Base-by-base conservation (phyloP, 2,797 vertebrate species). In the Schizopygopsis malacanthus region DNA sequence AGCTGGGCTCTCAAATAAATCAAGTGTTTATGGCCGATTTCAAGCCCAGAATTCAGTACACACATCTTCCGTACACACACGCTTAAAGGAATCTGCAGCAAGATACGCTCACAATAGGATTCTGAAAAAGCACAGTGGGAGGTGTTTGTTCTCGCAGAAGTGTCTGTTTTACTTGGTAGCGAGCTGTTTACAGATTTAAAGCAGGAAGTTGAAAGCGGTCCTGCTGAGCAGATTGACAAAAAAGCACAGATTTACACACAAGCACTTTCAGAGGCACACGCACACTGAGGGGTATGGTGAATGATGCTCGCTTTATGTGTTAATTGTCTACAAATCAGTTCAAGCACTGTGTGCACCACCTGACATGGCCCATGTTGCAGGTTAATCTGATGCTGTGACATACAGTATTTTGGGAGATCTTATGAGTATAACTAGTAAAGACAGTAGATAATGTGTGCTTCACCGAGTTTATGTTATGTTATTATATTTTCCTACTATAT, bases 141-240 rank as follows among this genome's bases (percentile, higher is more conserved):
- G 87, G 83, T 80, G 65, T 85, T 79, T 70, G 84, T 82, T 87
- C 76, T 83, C 85, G n/a, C 33, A 8, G 15, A 4, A 85, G 81
- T 10, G 25, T 6, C 6, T 75, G 50, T 67, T 82, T 84, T 81
- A 76, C 72, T 20, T n/a, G 28, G 72, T 63, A 87, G 72, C 6
- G 85, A 83, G 84, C 79, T 88, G 84, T 85, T 87, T 79, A 41
- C 33, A 43, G 72, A 54, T 87, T 81, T 63, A 88, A 78, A 85
- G 82, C 73, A 47, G 79, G 78, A n/a, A 70, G 76, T 80, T 81
- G 75, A 75, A 77, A 87, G 39, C 52, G 39, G 37, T 85, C 84
- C 86, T 73, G 82, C 81, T 84, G 84, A 50, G 84, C 82, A 59
- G 47, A 33, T 54, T 54, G 65, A 79, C 37, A 52, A 69, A 77